phyloP scores from a whole-genome alignment of 2,797 vertebrate genomes.

The Geotrypetes seraphini region DNA sequence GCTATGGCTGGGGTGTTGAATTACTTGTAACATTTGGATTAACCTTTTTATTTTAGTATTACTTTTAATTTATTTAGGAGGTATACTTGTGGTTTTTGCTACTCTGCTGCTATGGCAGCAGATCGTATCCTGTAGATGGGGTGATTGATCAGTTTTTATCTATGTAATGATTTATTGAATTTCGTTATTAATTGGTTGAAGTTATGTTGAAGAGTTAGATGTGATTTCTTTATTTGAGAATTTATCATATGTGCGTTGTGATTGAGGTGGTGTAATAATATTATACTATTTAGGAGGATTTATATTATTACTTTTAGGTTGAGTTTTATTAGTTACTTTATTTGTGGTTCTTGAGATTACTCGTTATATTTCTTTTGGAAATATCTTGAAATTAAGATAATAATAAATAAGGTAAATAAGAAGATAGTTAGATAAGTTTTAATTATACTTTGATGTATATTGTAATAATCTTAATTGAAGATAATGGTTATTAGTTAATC shows the following conservation, averaged over 20 bases:
- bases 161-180: rapidly evolving
- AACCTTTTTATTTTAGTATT: constrained; percentile 4
- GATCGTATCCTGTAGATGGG: constrained; percentile 8
- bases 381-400: no score
- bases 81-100: constrained; percentile 20
- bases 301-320: not conserved
- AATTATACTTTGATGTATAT: not conserved
- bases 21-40: no score
- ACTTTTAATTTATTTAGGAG: constrained; percentile 34
- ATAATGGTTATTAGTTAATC: no score
- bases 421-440: constrained; percentile 17
- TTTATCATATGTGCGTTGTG: rapidly evolving
- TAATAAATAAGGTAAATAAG: rapidly evolving
- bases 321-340: not conserved
- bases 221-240: no score
- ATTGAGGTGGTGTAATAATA: rapidly evolving
- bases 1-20: no score
- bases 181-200: rapidly evolving
- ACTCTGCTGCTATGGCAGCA: not conserved
- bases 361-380: no score
- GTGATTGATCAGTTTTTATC: rapidly evolving
- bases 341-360: no score
- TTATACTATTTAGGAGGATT: not conserved
- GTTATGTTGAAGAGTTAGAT: no score
- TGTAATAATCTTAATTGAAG: not conserved